Evolutionary conservation across 1,140 invertebrate species (phyloP), one percentile per base, ranked within the genome.

Genomic region (Hesperophylax magnus): DNA sequence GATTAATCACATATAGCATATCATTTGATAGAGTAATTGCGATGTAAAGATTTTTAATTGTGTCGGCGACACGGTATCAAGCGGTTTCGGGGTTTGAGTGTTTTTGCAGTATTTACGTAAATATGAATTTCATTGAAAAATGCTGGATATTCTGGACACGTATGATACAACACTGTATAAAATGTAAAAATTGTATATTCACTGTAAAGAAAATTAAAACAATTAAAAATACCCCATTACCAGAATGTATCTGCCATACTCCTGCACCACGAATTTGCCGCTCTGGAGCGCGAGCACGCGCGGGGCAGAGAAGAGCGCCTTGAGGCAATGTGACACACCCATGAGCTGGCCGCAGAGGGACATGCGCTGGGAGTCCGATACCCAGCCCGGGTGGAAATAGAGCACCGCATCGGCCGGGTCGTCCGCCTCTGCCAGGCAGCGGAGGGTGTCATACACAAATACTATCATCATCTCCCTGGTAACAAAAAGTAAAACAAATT

Each of bases 341-440:
- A 97, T 95, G 24, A 97, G 87, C 88, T 97, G 95, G 71, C 95
- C 94, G 86, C 94, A 96, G 0, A 97, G 87, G 18, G 95, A 94
- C 81, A 95, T 91, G 85, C 94, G 92, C 86, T 96, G 95, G 5
- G 94, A 93, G 79, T 95, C 94, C 0, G 94, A 95, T 11, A 97
- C 95, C 95, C 96, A 96, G 47, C 93, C 92, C 3, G 96, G 96
- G 89, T 96, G 94, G 87, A 97, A 97, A 86, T 96, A 97, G n/a
- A 97, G 88, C 71, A 97, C 94, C 18, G 96, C 95, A 67, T 95
- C 92, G 71, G 94, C 93, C n/a, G 95, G 95, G 89, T 97, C 96
- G 88, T 96, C 95, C 81, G 95, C 94, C 87, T 97, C 96, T 53
- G 92, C 91, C 84, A 92, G 91, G 86, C 95, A 94, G 85, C 92